Conservation (phyloP, 2,113 vertebrate genomes). For the Poeciliopsis occidentalis region DNA sequence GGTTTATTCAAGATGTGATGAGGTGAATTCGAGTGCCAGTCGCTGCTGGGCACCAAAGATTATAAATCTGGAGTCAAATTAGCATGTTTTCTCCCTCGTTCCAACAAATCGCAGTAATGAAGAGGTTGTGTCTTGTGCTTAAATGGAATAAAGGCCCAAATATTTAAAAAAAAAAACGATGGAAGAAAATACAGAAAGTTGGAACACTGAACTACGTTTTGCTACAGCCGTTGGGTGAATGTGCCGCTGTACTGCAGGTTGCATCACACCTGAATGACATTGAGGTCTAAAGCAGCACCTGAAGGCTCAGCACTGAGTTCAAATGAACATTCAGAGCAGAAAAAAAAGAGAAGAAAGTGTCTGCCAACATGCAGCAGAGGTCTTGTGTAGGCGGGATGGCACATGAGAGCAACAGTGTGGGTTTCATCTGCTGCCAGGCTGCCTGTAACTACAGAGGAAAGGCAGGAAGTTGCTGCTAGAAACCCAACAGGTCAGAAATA, state of each 20-base stretch:
- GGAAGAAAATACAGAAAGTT: neutral
- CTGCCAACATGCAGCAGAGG: conserved; percentile 3
- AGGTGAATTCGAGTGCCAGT: neutral
- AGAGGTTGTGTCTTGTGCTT: neutral
- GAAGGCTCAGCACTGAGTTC: neutral
- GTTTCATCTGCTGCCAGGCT: conserved; percentile 15
- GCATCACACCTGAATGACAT: neutral
- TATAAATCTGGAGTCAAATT: neutral
- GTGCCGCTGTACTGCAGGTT: neutral
- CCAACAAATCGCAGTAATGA: neutral
- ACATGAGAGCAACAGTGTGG: neutral
- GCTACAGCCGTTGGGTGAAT: neutral
- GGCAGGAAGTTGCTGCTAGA: neutral
- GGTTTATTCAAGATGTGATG: conserved; percentile 8
- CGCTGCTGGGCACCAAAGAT: neutral
- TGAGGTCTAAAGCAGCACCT: conserved; percentile 8
- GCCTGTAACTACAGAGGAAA: conserved; percentile 4
- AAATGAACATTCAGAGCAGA: conserved; percentile 2
- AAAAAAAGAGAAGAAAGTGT: conserved; percentile 4
- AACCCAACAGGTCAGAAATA: neutral
- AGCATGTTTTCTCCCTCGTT: conserved; percentile 6
- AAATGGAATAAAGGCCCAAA: neutral
- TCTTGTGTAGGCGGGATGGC: neutral
- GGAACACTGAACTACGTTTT: neutral
- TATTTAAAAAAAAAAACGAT: neutral